Percentiles rank a stretch among this genome's conserved stretches.
phyloP scores from a whole-genome alignment of 2,888 invertebrate genomes.

The Agrochola macilenta region DNA sequence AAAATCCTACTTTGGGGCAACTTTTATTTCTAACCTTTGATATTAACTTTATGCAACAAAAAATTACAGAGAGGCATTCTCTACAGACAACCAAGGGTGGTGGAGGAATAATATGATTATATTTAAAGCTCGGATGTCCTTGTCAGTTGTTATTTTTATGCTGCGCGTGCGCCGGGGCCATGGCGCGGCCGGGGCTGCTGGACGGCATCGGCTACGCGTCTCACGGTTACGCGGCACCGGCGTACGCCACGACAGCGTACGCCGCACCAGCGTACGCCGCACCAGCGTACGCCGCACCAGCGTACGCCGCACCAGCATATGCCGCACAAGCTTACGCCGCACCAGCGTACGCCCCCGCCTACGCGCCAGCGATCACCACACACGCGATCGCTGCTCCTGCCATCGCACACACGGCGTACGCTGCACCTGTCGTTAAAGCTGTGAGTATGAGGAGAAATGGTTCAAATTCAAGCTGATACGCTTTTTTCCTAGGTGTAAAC shows the following conservation, averaged over 20 bases:
- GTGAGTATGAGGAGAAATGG: conserved; percentile 65
- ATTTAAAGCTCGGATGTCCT: not conserved
- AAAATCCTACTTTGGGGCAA: not conserved
- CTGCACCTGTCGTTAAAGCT: conserved; percentile 66
- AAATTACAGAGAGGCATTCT: not conserved
- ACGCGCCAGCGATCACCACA: conserved; percentile 57
- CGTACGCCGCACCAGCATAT: conserved; percentile 54
- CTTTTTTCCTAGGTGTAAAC: not conserved
- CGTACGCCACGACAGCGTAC: conserved; percentile 46
- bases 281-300: conserved; percentile 61
- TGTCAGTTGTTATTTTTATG: conserved; percentile 82
- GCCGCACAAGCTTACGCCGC: conserved; percentile 62
- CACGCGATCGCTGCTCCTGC: conserved; percentile 39
- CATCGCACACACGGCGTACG: conserved; percentile 54
- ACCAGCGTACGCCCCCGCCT: conserved; percentile 48
- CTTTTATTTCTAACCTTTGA: not conserved
- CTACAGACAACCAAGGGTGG: not conserved
- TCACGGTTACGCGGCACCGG: conserved; percentile 59
- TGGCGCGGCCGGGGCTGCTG: conserved; percentile 61
- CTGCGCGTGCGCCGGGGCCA: conserved; percentile 82
- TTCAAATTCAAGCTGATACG: not conserved
- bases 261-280: conserved; percentile 67
- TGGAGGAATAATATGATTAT: not conserved
- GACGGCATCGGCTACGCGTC: conserved; percentile 61
- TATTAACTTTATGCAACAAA: not conserved